Conservation (phyloP, 2,113 vertebrate genomes). For the Sapajus apella region DNA sequence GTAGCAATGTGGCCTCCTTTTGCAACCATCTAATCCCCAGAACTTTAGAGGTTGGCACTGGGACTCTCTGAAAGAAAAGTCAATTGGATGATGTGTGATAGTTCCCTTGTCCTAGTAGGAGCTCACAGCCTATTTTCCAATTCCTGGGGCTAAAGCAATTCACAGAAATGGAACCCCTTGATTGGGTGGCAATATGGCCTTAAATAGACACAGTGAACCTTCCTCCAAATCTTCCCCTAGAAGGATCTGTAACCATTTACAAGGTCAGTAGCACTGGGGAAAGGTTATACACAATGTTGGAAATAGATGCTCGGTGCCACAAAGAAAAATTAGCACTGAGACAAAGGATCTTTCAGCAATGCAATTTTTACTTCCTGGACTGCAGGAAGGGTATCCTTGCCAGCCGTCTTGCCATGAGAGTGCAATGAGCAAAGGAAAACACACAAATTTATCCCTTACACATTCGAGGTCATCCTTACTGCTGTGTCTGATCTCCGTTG, state of each 20-base stretch:
- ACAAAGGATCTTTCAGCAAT: too few species aligned
- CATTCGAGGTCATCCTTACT: too few species aligned
- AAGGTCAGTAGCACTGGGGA: neutral
- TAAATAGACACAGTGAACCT: too few species aligned
- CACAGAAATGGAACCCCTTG: neutral
- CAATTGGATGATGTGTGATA: neutral
- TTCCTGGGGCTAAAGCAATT: neutral
- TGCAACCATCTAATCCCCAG: neutral
- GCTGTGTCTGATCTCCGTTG: too few species aligned
- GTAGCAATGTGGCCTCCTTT: neutral
- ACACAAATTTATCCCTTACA: too few species aligned
- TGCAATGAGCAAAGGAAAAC: too few species aligned
- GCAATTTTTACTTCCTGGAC: too few species aligned
- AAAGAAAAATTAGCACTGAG: too few species aligned
- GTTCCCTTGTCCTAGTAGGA: neutral
- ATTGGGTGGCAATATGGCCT: neutral
- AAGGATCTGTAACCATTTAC: neutral
- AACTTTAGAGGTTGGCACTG: neutral
- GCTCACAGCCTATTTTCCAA: neutral
- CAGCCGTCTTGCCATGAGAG: too few species aligned
- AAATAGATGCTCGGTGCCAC: too few species aligned
- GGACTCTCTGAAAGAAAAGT: neutral
- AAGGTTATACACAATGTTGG: neutral
- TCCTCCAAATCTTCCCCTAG: neutral
- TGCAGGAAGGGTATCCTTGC: too few species aligned